These are phyloP conservation scores for Germaria angustata DNA, from an alignment of 2,888 invertebrate genomes.

Conservation along the genomic window DNA sequence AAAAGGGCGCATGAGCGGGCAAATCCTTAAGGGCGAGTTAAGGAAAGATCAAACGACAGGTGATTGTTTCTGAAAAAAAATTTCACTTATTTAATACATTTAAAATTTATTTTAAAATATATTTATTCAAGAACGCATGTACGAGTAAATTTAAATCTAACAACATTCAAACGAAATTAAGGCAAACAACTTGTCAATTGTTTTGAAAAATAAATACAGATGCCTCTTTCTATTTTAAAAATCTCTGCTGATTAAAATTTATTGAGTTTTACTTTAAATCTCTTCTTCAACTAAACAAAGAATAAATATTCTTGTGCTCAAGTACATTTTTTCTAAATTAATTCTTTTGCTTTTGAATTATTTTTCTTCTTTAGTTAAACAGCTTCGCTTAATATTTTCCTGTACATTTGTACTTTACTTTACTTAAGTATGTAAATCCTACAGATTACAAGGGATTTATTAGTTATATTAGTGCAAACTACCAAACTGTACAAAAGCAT, in stretches of 20 bases:
- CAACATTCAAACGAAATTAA: conserved; percentile 5
- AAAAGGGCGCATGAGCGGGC: conserved; percentile 23
- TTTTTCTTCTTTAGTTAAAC: conserved; percentile 1
- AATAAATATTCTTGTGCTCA: neutral
- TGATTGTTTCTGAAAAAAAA: neutral
- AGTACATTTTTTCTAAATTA: conserved; percentile 7
- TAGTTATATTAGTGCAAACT: conserved; percentile 57
- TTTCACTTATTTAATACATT: neutral
- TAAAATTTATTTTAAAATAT: neutral
- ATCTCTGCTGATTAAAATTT: conserved; percentile 18
- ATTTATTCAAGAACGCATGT: neutral
- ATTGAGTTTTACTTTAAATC: conserved; percentile 25
- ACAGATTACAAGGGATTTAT: conserved; percentile 61
- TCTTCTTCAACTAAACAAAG: neutral
- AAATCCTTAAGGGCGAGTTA: conserved; percentile 8
- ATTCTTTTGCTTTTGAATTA: conserved; percentile 29
- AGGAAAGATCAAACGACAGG: conserved; percentile 6
- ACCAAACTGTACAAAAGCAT: neutral
- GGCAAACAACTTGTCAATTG: conserved; percentile 17
- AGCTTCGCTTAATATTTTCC: neutral
- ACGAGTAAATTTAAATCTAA: neutral
- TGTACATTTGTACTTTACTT: conserved; percentile 20
- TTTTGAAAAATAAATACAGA: conserved; percentile 11
- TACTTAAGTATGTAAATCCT: conserved; percentile 51
- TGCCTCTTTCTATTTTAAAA: neutral